phyloP scores from a whole-genome alignment of 2,888 invertebrate genomes.

The Onthophagus sagittarius region DNA sequence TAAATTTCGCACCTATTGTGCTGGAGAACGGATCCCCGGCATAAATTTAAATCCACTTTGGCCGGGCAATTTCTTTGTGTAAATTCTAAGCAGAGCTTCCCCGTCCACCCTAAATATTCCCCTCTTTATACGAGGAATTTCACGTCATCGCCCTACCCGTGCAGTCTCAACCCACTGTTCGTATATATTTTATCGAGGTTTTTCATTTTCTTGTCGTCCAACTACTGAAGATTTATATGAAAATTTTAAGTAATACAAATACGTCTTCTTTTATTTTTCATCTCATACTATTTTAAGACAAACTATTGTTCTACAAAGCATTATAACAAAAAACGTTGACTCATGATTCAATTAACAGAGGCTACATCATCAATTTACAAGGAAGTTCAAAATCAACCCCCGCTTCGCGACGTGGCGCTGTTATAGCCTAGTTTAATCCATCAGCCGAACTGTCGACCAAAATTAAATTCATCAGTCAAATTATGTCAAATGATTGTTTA shows the following conservation, averaged over 20 bases:
- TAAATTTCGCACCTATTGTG: constrained; percentile 22
- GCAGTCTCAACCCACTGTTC: neutral
- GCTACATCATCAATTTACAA: neutral
- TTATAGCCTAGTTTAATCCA: constrained; percentile 15
- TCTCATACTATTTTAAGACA: no score
- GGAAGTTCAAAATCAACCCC: neutral
- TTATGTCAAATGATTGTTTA: constrained; percentile 38
- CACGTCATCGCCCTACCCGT: neutral
- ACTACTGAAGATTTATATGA: neutral
- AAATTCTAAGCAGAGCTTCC: constrained; percentile 37
- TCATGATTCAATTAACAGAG: neutral
- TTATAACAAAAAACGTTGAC: neutral
- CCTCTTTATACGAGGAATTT: constrained; percentile 9
- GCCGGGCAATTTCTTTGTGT: constrained; percentile 39
- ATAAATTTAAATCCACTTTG: constrained; percentile 27
- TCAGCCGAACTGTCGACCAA: constrained; percentile 29
- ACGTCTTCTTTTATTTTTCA: neutral
- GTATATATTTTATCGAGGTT: neutral
- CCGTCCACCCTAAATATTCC: constrained; percentile 1
- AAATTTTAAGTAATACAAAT: neutral
- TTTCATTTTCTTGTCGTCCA: neutral
- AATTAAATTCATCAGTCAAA: constrained; percentile 40
- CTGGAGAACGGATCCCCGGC: constrained; percentile 4
- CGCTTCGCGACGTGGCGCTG: neutral
- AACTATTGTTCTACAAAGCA: no score